Evolutionary conservation across 2,888 invertebrate genomes (phyloP), one percentile per base, ranked within the genome.

Genomic region (Drosophila stalkeri): DNA sequence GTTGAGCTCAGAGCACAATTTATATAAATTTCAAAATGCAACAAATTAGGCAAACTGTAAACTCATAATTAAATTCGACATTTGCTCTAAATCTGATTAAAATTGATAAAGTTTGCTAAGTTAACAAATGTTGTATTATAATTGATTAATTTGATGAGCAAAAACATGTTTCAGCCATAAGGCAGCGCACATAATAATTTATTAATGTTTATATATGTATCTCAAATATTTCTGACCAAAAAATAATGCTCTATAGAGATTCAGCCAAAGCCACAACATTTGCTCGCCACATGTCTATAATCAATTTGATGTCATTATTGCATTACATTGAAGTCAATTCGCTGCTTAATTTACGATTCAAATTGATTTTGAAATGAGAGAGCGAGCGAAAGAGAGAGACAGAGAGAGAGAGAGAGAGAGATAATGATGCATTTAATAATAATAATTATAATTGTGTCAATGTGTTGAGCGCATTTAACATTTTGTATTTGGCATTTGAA

Each of bases 331-430:
- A 11, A 43, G 51, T 43, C 31, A 23, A 49, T 20, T 60, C 18
- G n/a, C 16, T 18, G 23, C 1, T 41, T 20, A 41, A 63, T 63
- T 41, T 39, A 23, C 31, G 23, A 35, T 49, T 41, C 11, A 20
- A 69, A 67, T 52, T 61, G 20, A 66, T 49, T 56, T 46, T 62
- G 44, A 51, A 51, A 52, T 59, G 65, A 46, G 61, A 62, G 33
- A 39, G 27, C 14, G 65, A 6, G 46, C 18, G 33, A 35, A 51
- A 55, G 65, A 6, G 46, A 23, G 33, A 35, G 55, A 55, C 27
- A 37, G 61, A 11, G 41, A 49, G 12, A 57, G 59, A 46, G 23
- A 54, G 7, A 49, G 47, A 27, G 23, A 23, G 23, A 23, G 27
- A 61, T 47, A 44, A 46, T 46, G 37, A 54, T 44, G 41, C 12